Conservation (phyloP, 2,113 vertebrate genomes). For the Oryzias melastigma region DNA sequence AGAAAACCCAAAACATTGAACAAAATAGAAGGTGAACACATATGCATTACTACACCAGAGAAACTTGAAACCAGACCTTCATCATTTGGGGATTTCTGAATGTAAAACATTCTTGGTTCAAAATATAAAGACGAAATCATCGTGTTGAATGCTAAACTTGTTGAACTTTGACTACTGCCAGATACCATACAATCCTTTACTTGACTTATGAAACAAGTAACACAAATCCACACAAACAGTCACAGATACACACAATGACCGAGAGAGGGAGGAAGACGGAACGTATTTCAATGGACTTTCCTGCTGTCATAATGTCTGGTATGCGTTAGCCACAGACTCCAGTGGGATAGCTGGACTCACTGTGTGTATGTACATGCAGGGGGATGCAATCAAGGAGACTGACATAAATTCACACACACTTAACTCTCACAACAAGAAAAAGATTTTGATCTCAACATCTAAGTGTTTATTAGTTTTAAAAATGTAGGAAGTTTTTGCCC, state of each 20-base stretch:
- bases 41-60: background rate
- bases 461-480: too few species aligned
- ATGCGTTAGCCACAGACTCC: slow-evolving; percentile 83
- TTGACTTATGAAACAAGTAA: slow-evolving; percentile 62
- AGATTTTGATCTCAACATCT: too few species aligned
- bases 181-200: slow-evolving; percentile 55
- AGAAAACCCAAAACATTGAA: slow-evolving; percentile 50
- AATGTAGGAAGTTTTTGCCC: slow-evolving; percentile 4
- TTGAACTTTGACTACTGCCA: slow-evolving; percentile 62
- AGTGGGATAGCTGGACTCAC: slow-evolving; percentile 78
- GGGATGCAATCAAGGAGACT: slow-evolving; percentile 30
- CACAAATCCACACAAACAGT: slow-evolving; percentile 36
- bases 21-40: slow-evolving; percentile 39
- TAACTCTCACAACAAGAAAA: slow-evolving; percentile 15
- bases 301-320: slow-evolving; percentile 83
- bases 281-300: slow-evolving; percentile 76
- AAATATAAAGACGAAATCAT: slow-evolving; percentile 12
- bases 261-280: slow-evolving; percentile 50
- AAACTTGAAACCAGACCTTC: background rate
- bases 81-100: slow-evolving; percentile 1
- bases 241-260: slow-evolving; percentile 31
- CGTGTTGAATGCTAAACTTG: slow-evolving; percentile 32
- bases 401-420: slow-evolving; percentile 9
- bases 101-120: slow-evolving; percentile 3
- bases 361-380: slow-evolving; percentile 57